Evolutionary conservation across 2,113 vertebrate species (phyloP).

Genomic region (Rhabdomys dilectus): DNA sequence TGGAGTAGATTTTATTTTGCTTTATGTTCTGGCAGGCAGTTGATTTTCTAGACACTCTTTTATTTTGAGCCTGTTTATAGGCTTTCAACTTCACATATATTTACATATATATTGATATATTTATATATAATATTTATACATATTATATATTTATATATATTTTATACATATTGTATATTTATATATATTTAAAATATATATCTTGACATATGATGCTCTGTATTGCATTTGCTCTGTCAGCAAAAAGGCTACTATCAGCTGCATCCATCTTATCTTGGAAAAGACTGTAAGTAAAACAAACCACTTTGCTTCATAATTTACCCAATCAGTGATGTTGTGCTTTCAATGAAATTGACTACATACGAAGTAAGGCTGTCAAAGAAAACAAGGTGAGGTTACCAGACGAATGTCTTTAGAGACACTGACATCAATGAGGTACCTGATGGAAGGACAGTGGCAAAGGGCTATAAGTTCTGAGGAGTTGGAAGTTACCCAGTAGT

Average conservation of each 20-base stretch:
- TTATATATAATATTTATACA: no score
- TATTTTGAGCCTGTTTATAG: background rate
- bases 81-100: background rate
- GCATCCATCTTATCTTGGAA: background rate
- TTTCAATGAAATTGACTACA: background rate
- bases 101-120: no score
- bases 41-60: background rate
- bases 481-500: background rate
- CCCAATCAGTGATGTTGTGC: background rate
- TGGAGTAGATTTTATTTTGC: background rate
- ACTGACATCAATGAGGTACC: background rate
- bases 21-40: background rate
- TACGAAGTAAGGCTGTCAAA: background rate
- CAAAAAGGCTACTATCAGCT: background rate
- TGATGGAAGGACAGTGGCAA: background rate
- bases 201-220: background rate
- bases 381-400: background rate
- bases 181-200: no score
- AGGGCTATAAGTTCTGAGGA: background rate
- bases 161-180: no score
- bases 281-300: background rate
- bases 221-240: background rate
- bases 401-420: background rate
- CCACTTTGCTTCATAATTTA: background rate
- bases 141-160: no score